These are phyloP conservation scores for Drosophila pseudotakahashii DNA, from an alignment of 2,888 invertebrate genomes.

Conservation along the genomic window DNA sequence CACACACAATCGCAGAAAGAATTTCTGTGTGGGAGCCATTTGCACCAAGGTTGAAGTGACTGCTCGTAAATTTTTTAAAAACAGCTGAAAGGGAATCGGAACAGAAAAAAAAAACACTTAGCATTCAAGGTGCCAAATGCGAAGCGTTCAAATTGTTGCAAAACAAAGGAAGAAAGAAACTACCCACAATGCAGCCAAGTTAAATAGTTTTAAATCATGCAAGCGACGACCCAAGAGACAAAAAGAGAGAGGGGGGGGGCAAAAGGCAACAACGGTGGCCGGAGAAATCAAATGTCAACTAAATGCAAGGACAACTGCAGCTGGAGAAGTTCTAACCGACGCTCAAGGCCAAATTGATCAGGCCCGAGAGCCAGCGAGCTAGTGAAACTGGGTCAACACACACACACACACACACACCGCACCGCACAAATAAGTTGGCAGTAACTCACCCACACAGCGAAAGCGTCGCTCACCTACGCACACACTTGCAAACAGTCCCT, in stretches of 20 bases:
- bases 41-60: slow-evolving; percentile 65
- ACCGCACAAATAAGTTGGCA: slow-evolving; percentile 45
- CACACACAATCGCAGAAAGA: slow-evolving; percentile 8
- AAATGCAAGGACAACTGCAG: slow-evolving; percentile 70
- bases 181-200: slow-evolving; percentile 48
- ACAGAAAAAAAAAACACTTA: slow-evolving; percentile 53
- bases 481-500: not conserved
- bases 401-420: no score
- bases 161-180: slow-evolving; percentile 30
- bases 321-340: slow-evolving; percentile 61
- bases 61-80: slow-evolving; percentile 62
- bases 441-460: slow-evolving; percentile 14
- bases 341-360: slow-evolving; percentile 70
- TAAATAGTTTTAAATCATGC: slow-evolving; percentile 75
- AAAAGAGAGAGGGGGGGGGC: not conserved
- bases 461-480: not conserved
- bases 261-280: slow-evolving; percentile 22
- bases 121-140: slow-evolving; percentile 63
- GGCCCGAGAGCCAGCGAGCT: slow-evolving; percentile 36
- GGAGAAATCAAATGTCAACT: slow-evolving; percentile 68
- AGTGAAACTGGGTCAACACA: slow-evolving; percentile 43
- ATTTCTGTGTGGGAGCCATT: slow-evolving; percentile 1
- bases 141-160: slow-evolving; percentile 53
- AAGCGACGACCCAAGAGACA: slow-evolving; percentile 53
- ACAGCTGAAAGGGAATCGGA: slow-evolving; percentile 24